Evolutionary conservation across 2,113 vertebrate genomes (phyloP).

Genomic region (Phrynosoma platyrhinos): DNA sequence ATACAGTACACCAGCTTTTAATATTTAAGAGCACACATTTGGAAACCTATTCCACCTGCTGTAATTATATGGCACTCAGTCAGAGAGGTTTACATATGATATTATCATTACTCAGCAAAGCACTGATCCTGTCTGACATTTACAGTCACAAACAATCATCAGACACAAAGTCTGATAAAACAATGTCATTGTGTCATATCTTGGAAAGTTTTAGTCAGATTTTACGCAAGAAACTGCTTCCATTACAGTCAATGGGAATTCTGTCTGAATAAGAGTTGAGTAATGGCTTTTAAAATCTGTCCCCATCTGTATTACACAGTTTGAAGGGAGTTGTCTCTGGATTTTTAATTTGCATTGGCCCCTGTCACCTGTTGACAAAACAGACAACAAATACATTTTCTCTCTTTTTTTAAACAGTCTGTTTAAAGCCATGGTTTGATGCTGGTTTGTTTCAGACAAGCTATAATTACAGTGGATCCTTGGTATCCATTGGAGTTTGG

Average conservation of each 20-base stretch:
- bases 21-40: constrained; percentile 30
- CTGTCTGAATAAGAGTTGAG: constrained; percentile 70
- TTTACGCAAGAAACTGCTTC: constrained; percentile 53
- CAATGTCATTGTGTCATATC: constrained; percentile 49
- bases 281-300: constrained; percentile 64
- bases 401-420: neutral
- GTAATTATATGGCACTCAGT: constrained; percentile 20
- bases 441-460: neutral
- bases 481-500: no score
- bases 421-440: neutral
- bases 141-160: constrained; percentile 8
- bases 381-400: constrained; percentile 41
- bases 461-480: neutral
- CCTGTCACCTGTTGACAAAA: constrained; percentile 61
- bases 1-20: neutral
- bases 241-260: constrained; percentile 59
- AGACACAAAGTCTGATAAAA: constrained; percentile 29
- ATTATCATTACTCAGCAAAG: constrained; percentile 56
- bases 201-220: constrained; percentile 60
- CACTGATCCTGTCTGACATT: accelerated
- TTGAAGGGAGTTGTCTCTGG: constrained; percentile 65
- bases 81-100: neutral
- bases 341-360: constrained; percentile 64
- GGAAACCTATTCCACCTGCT: constrained; percentile 22
- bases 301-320: constrained; percentile 67